These are phyloP conservation scores for Reticulitermes lucifugus DNA, from an alignment of 2,888 invertebrate species.

Conservation along the genomic window DNA sequence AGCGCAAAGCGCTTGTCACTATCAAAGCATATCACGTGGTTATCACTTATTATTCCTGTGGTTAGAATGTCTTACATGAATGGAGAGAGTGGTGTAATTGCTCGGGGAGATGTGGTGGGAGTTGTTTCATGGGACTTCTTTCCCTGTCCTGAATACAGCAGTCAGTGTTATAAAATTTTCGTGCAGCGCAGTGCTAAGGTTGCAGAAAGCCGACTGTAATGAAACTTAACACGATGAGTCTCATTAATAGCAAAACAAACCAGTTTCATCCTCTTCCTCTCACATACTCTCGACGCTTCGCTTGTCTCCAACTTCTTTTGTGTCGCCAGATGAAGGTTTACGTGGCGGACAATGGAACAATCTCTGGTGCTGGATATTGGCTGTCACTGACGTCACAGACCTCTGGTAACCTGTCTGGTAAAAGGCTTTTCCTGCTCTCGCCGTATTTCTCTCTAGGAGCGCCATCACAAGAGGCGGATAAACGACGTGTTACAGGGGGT, in stretches of 20 bases:
- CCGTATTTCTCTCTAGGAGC: background rate
- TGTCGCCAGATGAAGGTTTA: slow-evolving; percentile 23
- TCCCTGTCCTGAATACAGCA: too few relatives aligned
- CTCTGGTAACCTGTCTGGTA: slow-evolving; percentile 13
- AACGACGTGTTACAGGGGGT: too few relatives aligned
- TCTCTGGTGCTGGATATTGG: slow-evolving; percentile 11
- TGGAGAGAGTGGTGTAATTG: too few relatives aligned
- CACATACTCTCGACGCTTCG: background rate
- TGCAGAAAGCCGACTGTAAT: background rate
- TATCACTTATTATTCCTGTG: too few relatives aligned
- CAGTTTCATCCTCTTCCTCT: background rate
- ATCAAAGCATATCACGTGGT: too few relatives aligned
- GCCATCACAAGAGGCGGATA: too few relatives aligned
- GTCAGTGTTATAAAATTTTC: too few relatives aligned
- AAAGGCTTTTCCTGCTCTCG: slow-evolving; percentile 20
- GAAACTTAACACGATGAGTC: background rate
- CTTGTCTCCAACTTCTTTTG: slow-evolving; percentile 7
- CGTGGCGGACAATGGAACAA: slow-evolving; percentile 13
- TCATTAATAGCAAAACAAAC: background rate
- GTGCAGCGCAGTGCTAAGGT: too few relatives aligned
- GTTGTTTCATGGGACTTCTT: too few relatives aligned
- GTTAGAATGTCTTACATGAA: too few relatives aligned
- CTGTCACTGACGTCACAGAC: slow-evolving; percentile 19
- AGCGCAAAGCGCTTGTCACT: too few relatives aligned
- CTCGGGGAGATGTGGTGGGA: too few relatives aligned